Evolutionary conservation across 2,113 vertebrate genomes (phyloP).

Genomic region (Xenotilapia flavipinnis): DNA sequence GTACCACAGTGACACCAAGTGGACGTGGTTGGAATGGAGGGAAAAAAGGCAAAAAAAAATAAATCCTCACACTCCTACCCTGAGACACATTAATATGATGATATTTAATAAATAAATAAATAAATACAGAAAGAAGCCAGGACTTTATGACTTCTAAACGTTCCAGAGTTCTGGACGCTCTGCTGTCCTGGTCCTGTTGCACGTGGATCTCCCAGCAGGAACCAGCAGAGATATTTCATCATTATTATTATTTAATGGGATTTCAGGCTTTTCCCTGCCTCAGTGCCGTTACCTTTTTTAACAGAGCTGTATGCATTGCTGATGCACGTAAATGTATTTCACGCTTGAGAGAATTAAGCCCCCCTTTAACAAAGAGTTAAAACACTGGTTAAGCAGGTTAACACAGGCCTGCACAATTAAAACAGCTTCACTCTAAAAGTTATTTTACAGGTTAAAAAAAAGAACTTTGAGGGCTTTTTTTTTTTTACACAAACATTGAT

Average conservation of each 20-base stretch:
- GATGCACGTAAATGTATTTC: background rate
- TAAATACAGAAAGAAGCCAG: background rate
- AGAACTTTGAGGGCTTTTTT: accelerated
- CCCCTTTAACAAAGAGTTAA: background rate
- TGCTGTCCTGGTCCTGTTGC: background rate
- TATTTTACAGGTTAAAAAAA: background rate
- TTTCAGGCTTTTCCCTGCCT: background rate
- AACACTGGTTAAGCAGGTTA: background rate
- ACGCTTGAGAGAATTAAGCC: background rate
- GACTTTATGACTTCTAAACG: background rate
- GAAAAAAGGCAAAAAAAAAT: too few species aligned
- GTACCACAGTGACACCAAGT: conserved; percentile 11
- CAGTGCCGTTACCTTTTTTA: background rate
- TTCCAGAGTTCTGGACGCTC: background rate
- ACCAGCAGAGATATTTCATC: background rate
- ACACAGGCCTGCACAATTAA: background rate
- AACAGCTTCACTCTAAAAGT: background rate
- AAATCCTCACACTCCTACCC: background rate
- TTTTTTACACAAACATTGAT: background rate
- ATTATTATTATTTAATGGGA: background rate
- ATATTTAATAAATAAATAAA: background rate
- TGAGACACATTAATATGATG: background rate
- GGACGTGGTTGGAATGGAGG: background rate
- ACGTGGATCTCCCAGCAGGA: background rate
- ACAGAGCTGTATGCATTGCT: background rate